Percentiles rank a stretch among this genome's conserved stretches.
phyloP scores from a whole-genome alignment of 2,113 vertebrate species.

The Danio rerio region GRCz12tu NC_133196.1:12572501-12573000 shows the following conservation, averaged over 20 bases:
- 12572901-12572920: background rate
- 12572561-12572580: constrained; percentile 8
- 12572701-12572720: constrained; percentile 11
- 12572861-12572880: background rate
- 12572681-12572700: background rate
- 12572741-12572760: background rate
- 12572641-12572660: background rate
- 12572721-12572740: background rate
- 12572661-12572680: background rate
- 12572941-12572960: no score
- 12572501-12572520: constrained; percentile 25
- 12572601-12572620: constrained; percentile 16
- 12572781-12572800: background rate
- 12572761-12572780: background rate
- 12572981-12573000: no score
- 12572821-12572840: constrained; percentile 3
- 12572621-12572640: constrained; percentile 4
- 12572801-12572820: background rate
- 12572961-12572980: no score
- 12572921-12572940: background rate
- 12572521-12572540: constrained; percentile 10
- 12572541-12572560: constrained; percentile 39
- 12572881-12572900: constrained; percentile 30
- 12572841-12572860: constrained; percentile 7
- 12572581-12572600: background rate